Evolutionary conservation across 2,113 vertebrate species (phyloP).

Genomic region (Ursus arctos): DNA sequence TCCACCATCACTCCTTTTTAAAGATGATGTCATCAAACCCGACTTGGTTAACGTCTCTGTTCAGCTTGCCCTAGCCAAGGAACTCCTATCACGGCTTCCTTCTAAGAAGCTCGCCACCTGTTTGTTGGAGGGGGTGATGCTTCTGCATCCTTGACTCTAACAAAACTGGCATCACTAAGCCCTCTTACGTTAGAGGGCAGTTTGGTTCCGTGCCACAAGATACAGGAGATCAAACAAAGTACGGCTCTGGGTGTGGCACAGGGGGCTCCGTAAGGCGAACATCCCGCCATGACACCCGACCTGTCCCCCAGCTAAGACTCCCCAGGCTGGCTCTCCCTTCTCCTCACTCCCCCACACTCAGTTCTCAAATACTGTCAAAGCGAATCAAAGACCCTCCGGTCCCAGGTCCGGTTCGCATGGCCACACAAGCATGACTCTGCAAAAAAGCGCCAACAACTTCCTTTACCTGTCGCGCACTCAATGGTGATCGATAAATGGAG

Average conservation of each 20-base stretch:
- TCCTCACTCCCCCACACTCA: neutral
- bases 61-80: neutral
- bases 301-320: neutral
- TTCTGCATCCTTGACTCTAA: neutral
- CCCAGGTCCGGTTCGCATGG: neutral
- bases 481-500: neutral
- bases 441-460: neutral
- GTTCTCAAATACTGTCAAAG: neutral
- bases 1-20: neutral
- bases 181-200: neutral
- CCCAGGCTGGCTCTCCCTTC: neutral
- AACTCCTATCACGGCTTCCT: neutral
- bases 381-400: neutral
- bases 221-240: neutral
- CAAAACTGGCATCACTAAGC: neutral
- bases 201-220: neutral
- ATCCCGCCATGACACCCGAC: neutral
- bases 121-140: neutral
- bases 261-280: neutral
- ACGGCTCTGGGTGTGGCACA: neutral
- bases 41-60: neutral
- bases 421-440: conserved; percentile 54
- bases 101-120: neutral
- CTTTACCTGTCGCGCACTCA: neutral
- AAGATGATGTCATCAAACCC: neutral